phyloP scores from a whole-genome alignment of 2,113 vertebrate genomes.

The Phalacrocorax pelagicus region DNA sequence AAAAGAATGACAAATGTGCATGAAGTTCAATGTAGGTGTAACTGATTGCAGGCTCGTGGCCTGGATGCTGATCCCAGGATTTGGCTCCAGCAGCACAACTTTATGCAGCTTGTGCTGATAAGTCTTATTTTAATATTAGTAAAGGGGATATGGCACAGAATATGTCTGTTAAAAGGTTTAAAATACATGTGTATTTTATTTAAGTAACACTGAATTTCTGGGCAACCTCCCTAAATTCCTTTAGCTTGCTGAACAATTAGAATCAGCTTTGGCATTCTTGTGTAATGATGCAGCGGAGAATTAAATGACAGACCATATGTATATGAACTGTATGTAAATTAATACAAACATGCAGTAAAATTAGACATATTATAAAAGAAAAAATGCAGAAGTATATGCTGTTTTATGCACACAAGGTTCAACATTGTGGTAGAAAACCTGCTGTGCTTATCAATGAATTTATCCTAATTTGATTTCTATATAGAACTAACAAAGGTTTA shows the following conservation, averaged over 20 bases:
- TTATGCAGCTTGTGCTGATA: constrained; percentile 42
- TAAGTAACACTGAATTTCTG: constrained; percentile 68
- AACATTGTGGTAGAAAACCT: neutral
- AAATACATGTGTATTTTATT: constrained; percentile 73
- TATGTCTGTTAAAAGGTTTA: constrained; percentile 64
- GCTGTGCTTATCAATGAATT: neutral
- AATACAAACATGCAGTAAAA: constrained; percentile 35
- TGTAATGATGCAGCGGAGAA: constrained; percentile 51
- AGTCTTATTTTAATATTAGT: constrained; percentile 67
- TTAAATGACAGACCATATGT: constrained; percentile 70
- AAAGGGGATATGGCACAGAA: constrained; percentile 63
- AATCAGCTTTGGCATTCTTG: constrained; percentile 72
- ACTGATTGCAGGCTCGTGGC: constrained; percentile 66
- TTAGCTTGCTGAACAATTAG: constrained; percentile 69
- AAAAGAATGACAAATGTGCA: constrained; percentile 65
- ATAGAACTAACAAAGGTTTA: neutral
- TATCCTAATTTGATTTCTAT: neutral
- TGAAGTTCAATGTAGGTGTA: constrained; percentile 65
- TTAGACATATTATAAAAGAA: neutral
- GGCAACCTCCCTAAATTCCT: constrained; percentile 70
- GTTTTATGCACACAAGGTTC: neutral
- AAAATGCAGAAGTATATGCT: neutral
- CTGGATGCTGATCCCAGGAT: constrained; percentile 61
- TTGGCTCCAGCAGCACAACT: constrained; percentile 52
- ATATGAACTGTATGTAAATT: constrained; percentile 60